A percentile compares a stretch with the other conserved stretches of the same genome.
These are phyloP conservation scores for Eucidaris tribuloides DNA, from an alignment of 35 echinoderm and acorn worm genomes.

Conservation along the genomic window DNA sequence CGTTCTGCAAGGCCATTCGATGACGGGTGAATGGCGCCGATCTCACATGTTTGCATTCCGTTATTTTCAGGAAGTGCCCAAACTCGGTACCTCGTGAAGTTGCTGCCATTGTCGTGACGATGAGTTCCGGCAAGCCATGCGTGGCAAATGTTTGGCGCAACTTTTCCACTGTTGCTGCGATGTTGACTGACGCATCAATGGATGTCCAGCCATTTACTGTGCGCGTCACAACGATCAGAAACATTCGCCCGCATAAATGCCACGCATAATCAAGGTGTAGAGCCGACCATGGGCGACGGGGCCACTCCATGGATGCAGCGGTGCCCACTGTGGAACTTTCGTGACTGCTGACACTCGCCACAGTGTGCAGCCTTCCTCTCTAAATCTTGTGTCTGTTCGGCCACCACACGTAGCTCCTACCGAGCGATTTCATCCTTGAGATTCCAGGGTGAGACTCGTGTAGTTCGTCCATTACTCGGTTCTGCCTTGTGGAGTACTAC, in stretches of 20 bases:
- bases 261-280: constrained; percentile 55
- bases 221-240: constrained; percentile 43
- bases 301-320: constrained; percentile 49
- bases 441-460: constrained; percentile 69
- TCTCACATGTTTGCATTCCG: constrained; percentile 28
- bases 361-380: constrained; percentile 20
- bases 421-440: constrained; percentile 34
- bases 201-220: constrained; percentile 20
- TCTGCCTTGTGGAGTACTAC: constrained; percentile 35
- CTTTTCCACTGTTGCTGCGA: constrained; percentile 17
- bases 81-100: constrained; percentile 51
- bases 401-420: constrained; percentile 55
- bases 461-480: constrained; percentile 49
- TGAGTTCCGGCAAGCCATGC: constrained; percentile 20
- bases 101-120: constrained; percentile 37
- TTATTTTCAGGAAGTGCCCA: constrained; percentile 32
- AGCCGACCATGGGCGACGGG: constrained; percentile 10
- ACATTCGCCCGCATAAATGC: constrained; percentile 9
- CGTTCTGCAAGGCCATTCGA: constrained; percentile 26
- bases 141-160: constrained; percentile 7
- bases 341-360: constrained; percentile 20
- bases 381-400: constrained; percentile 43
- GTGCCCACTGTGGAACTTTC: constrained; percentile 9
- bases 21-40: constrained; percentile 50
- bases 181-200: not conserved